Base-by-base conservation (phyloP, 1,140 invertebrate genomes). In the Apis florea region DNA sequence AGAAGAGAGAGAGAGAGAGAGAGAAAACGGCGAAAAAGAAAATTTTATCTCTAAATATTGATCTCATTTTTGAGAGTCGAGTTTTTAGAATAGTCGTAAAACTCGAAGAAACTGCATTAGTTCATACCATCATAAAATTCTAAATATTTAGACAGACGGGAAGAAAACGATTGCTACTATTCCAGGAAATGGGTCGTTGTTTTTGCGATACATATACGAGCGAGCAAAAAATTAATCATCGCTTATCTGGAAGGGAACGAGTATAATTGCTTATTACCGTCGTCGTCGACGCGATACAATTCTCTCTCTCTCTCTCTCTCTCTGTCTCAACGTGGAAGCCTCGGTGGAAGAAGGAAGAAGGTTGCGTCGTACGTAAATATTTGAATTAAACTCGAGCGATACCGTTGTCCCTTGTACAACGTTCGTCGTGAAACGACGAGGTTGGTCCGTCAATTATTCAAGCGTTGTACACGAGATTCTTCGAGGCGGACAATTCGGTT, bases 301-400 rank as follows among this genome's bases (percentile, higher is more conserved):
- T 17, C n/a, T n/a, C n/a, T n/a, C n/a, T 26, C 1, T 15, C 19
- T 26, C 21, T 0, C 1, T n/a, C 12, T 21, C n/a, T 49, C 17
- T n/a, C 19, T 15, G 21, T 47, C 13, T 56, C 54, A 56, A 15
- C 19, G 21, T 71, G 0, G 54, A 15, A 71, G 56, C 26, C 17
- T 31, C 13, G 51, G 21, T 71, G 11, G 15, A 24, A 72, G 26
- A 72, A 72, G n/a, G 17, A 12, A 12, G 19, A 4, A 21, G 17
- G 15, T 26, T 17, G 31, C 12, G 5, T 13, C 11, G 17, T 59
- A 19, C 15, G 58, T n/a, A 77, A 77, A 77, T 77, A 49, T 77
- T 77, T 77, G 64, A 68, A 77, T 67, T 56, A 49, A 58, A 68
- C 63, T 77, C 4, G 64, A 54, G 51, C 49, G 61, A 66, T 67